These are phyloP conservation scores for Drymodes brunneopygia DNA, from an alignment of 2,113 vertebrate species.

Conservation along the genomic window DNA sequence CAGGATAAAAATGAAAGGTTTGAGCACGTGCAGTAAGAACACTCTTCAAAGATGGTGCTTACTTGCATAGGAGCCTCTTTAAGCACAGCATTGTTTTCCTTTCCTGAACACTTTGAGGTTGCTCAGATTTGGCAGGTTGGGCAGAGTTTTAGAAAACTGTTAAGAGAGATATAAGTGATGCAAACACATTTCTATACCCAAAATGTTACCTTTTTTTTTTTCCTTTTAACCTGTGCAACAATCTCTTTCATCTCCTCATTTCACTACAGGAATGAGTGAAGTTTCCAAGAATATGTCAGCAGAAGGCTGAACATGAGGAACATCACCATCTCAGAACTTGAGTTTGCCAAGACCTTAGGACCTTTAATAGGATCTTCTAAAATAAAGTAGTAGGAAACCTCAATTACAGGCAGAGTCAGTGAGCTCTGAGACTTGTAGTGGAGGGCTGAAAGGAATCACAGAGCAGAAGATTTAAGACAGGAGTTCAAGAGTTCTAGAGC, in stretches of 20 bases:
- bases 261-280: neutral
- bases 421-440: neutral
- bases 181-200: neutral
- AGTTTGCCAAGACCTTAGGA: neutral
- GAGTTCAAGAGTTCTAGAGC: neutral
- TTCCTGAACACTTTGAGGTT: neutral
- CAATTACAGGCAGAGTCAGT: neutral
- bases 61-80: neutral
- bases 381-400: neutral
- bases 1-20: neutral
- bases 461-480: neutral
- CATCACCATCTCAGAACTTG: neutral
- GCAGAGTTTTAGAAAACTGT: neutral
- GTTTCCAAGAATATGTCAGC: neutral
- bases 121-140: neutral
- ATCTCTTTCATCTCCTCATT: neutral
- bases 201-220: neutral
- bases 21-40: fast-evolving
- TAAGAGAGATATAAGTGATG: neutral
- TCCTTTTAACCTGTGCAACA: neutral
- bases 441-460: neutral
- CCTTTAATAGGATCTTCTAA: neutral
- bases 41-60: neutral
- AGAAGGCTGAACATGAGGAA: neutral
- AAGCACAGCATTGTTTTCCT: neutral